These are phyloP conservation scores for Mimas tiliae DNA, from an alignment of 2,888 invertebrate species.

Conservation along the genomic window DNA sequence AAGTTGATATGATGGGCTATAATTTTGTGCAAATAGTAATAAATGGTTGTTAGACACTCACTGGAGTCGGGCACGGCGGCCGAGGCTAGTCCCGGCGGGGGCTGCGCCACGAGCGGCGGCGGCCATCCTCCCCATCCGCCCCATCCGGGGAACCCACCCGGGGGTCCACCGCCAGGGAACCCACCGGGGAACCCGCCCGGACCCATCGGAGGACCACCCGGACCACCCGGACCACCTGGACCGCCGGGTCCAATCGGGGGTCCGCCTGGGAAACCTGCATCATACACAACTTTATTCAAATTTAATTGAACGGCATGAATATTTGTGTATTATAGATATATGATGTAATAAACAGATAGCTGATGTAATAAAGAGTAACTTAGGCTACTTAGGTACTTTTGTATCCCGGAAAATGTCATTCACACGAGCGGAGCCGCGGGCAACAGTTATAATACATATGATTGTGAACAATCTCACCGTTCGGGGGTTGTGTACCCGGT, in stretches of 20 bases:
- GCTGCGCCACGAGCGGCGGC: constrained; percentile 65
- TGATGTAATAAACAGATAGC: too few species aligned
- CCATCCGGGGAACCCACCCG: constrained; percentile 36
- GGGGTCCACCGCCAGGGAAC: constrained; percentile 27
- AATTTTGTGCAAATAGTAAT: too few species aligned
- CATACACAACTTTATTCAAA: too few species aligned
- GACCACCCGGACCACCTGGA: not conserved
- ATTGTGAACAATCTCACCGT: not conserved
- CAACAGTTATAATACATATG: too few species aligned
- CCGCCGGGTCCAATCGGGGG: not conserved
- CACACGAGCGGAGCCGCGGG: too few species aligned
- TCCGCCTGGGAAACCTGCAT: constrained; percentile 1
- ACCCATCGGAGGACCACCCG: not conserved
- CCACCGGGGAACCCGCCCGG: constrained; percentile 2
- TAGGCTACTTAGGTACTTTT: too few species aligned
- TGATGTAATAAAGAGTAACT: too few species aligned
- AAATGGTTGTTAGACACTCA: not conserved
- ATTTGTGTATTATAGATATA: too few species aligned
- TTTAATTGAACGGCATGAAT: too few species aligned
- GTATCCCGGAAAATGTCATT: too few species aligned
- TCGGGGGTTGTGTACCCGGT: constrained; percentile 38
- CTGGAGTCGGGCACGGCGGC: constrained; percentile 46
- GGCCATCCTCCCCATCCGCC: constrained; percentile 60
- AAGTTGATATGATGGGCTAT: too few species aligned
- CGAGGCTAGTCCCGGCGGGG: constrained; percentile 53